Evolutionary conservation across 2,888 invertebrate species (phyloP), one percentile per base, ranked within the genome.

Genomic region (Encarsia formosa): DNA sequence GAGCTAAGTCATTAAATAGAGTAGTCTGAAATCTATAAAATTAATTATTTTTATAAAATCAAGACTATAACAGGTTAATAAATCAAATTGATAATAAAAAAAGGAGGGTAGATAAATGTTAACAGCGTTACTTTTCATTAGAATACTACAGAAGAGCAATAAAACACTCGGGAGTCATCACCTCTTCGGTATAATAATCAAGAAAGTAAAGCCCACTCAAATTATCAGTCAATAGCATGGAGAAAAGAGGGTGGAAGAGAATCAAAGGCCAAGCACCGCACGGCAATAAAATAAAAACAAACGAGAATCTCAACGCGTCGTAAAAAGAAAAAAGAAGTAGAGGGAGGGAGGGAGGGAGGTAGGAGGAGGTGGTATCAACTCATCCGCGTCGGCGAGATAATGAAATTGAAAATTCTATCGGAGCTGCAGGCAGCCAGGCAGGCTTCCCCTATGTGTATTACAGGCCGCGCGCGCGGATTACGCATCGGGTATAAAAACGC

Each of bases 391-490:
- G 13, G 26, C 15, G 22, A 34, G 46, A 55, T 55, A 48, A 51
- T 55, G 55, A 52, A 55, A 51, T 55, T 55, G 55, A 55, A 55
- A 55, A 55, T 55, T 49, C 46, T 37, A 52, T 48, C 55, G 50
- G 8, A 19, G 38, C 38, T 29, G 8, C 13, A 29, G 8, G 13
- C 8, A 29, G 13, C 45, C 24, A 5, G 22, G 18, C 15, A 5
- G 11, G 6, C 23, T 18, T 20, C 8, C 16, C 31, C 18, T 29
- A 29, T 29, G 13, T 29, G 13, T 9, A 29, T 9, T 29, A 8
- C 8, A 8, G 9, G 24, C n/a, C 40, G 15, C 15, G 9, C 8
- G 24, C 19, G 23, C 38, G 9, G n/a, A n/a, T 15, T 8, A 9
- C 19, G 43, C n/a, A 22, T 1, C n/a, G 20, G 6, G 16, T 26